phyloP scores from a whole-genome alignment of 2,888 invertebrate species.

The Hipparchia semele region DNA sequence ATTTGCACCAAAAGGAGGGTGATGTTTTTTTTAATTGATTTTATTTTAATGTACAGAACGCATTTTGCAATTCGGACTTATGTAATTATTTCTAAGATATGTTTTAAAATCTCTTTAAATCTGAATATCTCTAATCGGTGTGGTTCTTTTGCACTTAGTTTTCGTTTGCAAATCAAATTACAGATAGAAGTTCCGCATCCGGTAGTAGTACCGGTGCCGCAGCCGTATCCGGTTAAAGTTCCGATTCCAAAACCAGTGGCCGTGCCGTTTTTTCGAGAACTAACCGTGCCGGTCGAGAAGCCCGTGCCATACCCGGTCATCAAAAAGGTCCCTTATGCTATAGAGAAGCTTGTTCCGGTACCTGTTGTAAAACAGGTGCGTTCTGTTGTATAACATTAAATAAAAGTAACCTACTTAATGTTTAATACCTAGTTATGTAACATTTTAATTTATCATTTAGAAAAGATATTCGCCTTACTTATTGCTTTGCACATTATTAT shows the following conservation, averaged over 20 bases:
- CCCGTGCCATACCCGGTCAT: slow-evolving; percentile 87
- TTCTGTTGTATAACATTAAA: slow-evolving; percentile 13
- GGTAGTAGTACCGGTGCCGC: slow-evolving; percentile 88
- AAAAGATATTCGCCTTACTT: neutral
- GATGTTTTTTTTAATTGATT: neutral
- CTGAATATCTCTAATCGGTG: neutral
- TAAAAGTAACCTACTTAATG: neutral
- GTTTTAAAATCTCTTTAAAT: neutral
- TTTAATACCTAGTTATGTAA: neutral
- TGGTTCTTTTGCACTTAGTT: slow-evolving; percentile 33
- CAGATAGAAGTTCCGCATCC: slow-evolving; percentile 89
- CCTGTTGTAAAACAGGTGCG: slow-evolving; percentile 88
- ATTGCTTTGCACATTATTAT: too few species aligned
- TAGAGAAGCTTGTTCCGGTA: slow-evolving; percentile 89
- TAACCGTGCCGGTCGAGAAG: slow-evolving; percentile 83
- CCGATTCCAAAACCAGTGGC: slow-evolving; percentile 88
- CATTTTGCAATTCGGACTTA: neutral
- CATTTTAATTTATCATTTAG: neutral
- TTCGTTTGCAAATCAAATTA: slow-evolving; percentile 47
- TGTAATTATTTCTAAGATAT: neutral
- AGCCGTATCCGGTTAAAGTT: slow-evolving; percentile 89
- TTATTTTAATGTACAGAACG: neutral
- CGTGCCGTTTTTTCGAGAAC: slow-evolving; percentile 85
- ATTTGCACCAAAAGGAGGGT: too few species aligned
- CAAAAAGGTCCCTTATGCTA: slow-evolving; percentile 87